A percentile compares a stretch with the other conserved stretches of the same genome.
Evolutionary conservation across 2,797 vertebrate species (phyloP).

Genomic region (Vultur gryphus): DNA sequence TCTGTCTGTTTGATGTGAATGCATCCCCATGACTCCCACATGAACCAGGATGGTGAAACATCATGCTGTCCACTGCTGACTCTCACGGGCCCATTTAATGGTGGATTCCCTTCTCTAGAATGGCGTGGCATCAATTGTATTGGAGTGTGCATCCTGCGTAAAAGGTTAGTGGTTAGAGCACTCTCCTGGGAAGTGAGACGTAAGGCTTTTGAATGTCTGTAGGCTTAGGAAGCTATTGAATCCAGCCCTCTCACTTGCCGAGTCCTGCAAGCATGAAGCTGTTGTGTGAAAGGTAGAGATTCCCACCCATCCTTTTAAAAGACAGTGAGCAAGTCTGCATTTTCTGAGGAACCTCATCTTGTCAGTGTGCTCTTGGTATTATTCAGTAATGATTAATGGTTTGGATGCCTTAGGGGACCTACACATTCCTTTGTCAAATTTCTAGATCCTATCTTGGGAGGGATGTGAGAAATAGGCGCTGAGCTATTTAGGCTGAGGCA

Average conservation of each 20-base stretch:
- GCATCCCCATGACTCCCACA: background rate
- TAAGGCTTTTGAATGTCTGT: background rate
- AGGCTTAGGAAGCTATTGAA: background rate
- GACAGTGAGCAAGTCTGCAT: background rate
- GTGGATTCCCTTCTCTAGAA: background rate
- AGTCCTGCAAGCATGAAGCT: background rate
- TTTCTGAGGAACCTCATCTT: background rate
- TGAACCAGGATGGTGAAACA: background rate
- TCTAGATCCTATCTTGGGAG: slow-evolving; percentile 40
- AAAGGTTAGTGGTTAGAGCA: background rate
- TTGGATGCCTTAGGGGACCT: background rate
- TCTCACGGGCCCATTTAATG: background rate
- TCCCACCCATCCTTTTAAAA: background rate
- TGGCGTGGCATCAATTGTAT: background rate
- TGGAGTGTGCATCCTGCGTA: background rate
- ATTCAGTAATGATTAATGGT: slow-evolving; percentile 5
- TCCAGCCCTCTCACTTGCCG: background rate
- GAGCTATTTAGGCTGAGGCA: background rate
- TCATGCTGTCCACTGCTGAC: background rate
- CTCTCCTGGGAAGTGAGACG: rapidly evolving
- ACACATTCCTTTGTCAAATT: slow-evolving; percentile 20
- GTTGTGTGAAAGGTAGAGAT: background rate
- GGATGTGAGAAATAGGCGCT: slow-evolving; percentile 11
- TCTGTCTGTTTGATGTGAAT: background rate
- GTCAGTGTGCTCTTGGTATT: background rate